Base-by-base conservation (phyloP, 1,140 invertebrate genomes). In the Eciton burchellii region DNA sequence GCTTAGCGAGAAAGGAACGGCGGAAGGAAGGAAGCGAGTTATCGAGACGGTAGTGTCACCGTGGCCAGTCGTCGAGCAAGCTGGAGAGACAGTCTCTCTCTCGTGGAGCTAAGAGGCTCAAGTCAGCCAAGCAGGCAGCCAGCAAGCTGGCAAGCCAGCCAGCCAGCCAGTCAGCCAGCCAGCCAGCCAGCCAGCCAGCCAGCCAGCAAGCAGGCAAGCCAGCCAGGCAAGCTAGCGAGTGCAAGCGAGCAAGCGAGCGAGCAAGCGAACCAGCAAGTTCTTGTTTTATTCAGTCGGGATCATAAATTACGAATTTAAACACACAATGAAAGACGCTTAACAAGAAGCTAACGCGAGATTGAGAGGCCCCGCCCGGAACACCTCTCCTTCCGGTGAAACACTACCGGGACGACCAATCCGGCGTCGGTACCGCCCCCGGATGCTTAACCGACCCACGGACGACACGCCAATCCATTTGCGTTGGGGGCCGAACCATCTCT, bases 301-400 rank as follows among this genome's bases (percentile, higher is more conserved):
- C 92, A 94, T 94, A 94, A 94, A 94, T 94, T 93, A 94, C 93
- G 92, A 94, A 93, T 94, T 94, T 94, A 94, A 94, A 94, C 93
- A 94, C 93, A 94, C 93, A 94, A 94, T 94, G 93, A 94, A 94
- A 94, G 93, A 94, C 93, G 93, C 92, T 94, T 94, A 94, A 94
- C 93, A 94, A 94, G 93, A 94, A 94, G 92, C 92, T 94, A 94
- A 94, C 93, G 93, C 93, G 93, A 94, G 92, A 94, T 94, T 94
- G 93, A 94, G 92, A 93, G 92, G 92, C 92, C 89, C 90, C 93
- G 92, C 92, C 92, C 89, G 83, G 81, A 87, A 81, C 87, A 83
- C 83, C 83, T 87, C 89, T 84, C 72, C 86, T 89, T 90, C 88
- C 89, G 87, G 71, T 88, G 82, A 47, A 90, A 88, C 88, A 85